phyloP scores from a whole-genome alignment of 1,140 invertebrate species.

The Elysia chlorotica region DNA sequence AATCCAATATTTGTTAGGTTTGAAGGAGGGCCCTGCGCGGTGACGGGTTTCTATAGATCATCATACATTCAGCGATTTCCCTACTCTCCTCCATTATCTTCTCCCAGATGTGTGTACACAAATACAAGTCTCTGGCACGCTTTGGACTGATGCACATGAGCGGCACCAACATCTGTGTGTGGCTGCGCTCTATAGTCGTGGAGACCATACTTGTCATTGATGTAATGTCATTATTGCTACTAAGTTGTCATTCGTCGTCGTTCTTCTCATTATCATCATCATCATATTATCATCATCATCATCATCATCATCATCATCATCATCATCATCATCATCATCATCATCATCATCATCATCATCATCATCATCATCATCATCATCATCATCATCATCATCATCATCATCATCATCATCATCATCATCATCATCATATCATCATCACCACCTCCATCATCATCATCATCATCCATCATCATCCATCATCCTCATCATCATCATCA shows the following conservation, averaged over 20 bases:
- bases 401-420: constrained; percentile 8
- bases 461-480: constrained; percentile 16
- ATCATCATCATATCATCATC: background rate
- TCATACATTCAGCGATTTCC: background rate
- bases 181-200: constrained; percentile 38
- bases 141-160: constrained; percentile 98
- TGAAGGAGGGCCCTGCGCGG: background rate
- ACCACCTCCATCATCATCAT: constrained; percentile 17
- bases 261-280: background rate
- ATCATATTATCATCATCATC: constrained; percentile 1
- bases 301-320: constrained; percentile 16
- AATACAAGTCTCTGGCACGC: constrained; percentile 85
- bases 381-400: constrained; percentile 4
- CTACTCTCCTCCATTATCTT: background rate
- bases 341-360: constrained; percentile 9
- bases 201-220: constrained; percentile 38
- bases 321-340: constrained; percentile 15
- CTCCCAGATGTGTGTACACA: constrained; percentile 47
- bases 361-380: constrained; percentile 9
- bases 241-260: constrained; percentile 7
- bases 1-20: too few species aligned
- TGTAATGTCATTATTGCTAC: too few species aligned
- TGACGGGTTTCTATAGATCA: background rate
- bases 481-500: constrained; percentile 12
- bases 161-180: constrained; percentile 96